phyloP scores from a whole-genome alignment of 2,888 invertebrate species.

The Caenorhabditis sp. region DNA sequence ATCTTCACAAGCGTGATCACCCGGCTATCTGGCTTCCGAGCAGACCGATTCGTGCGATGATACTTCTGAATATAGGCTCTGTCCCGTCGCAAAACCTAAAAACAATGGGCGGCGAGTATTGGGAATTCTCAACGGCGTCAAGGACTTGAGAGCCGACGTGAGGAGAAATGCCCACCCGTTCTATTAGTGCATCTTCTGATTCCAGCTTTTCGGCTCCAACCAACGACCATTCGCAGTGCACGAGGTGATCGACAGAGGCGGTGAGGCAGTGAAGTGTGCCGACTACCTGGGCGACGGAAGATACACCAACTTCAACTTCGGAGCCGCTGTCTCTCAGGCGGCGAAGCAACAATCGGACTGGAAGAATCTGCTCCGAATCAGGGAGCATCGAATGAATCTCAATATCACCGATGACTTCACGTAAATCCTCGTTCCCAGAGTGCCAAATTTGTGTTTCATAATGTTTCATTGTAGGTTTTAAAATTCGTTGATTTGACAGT shows the following conservation, averaged over 20 bases:
- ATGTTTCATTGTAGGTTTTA: no score
- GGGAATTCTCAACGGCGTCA: slow-evolving; percentile 83
- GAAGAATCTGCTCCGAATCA: slow-evolving; percentile 70
- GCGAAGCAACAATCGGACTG: slow-evolving; percentile 68
- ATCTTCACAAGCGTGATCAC: no score
- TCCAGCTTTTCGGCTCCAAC: slow-evolving; percentile 74
- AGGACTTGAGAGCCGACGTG: slow-evolving; percentile 62
- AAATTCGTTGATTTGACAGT: no score
- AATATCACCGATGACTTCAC: not conserved
- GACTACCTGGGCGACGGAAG: slow-evolving; percentile 73
- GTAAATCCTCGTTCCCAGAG: no score
- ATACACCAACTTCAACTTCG: slow-evolving; percentile 88
- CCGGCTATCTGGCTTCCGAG: no score
- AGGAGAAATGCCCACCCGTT: not conserved
- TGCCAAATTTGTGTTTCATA: no score
- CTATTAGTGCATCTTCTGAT: not conserved
- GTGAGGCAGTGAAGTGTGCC: slow-evolving; percentile 80
- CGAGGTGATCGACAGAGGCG: slow-evolving; percentile 79
- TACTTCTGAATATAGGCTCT: no score
- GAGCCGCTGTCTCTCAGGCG: slow-evolving; percentile 80
- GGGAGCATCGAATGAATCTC: slow-evolving; percentile 49
- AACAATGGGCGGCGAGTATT: slow-evolving; percentile 85
- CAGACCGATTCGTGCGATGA: no score
- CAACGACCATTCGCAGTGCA: slow-evolving; percentile 77
- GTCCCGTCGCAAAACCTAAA: slow-evolving; percentile 82